A percentile compares a stretch with the other conserved stretches of the same genome.
Conservation (phyloP, 2,797 vertebrate genomes). For the Oreortyx pictus region DNA sequence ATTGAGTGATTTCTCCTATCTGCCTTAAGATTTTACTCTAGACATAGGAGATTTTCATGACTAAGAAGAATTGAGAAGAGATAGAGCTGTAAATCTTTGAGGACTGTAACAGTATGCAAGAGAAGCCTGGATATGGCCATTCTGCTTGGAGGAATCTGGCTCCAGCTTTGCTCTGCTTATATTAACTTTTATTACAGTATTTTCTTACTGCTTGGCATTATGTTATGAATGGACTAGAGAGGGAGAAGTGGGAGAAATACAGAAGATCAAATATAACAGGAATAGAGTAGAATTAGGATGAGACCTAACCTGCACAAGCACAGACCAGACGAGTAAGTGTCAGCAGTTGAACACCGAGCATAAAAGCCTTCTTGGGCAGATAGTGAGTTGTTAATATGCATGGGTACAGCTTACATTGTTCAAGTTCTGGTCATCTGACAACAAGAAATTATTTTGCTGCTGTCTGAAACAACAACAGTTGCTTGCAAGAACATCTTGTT, state of each 20-base stretch:
- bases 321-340: background rate
- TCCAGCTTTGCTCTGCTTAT: background rate
- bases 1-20: background rate
- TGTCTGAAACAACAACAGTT: background rate
- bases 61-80: background rate
- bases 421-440: background rate
- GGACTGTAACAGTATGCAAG: background rate
- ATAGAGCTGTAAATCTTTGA: background rate
- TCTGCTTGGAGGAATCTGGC: background rate
- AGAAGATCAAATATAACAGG: background rate
- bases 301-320: background rate
- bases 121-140: background rate
- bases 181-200: background rate
- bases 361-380: background rate
- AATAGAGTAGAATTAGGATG: background rate
- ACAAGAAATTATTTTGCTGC: background rate
- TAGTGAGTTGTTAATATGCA: background rate
- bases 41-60: background rate
- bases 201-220: background rate
- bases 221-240: background rate
- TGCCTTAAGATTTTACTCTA: background rate
- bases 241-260: background rate
- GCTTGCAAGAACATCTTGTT: background rate
- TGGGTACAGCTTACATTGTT: background rate
- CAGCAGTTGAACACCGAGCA: background rate